Evolutionary conservation across 2,113 vertebrate species (phyloP).

Genomic region (Daphoenositta chrysoptera): DNA sequence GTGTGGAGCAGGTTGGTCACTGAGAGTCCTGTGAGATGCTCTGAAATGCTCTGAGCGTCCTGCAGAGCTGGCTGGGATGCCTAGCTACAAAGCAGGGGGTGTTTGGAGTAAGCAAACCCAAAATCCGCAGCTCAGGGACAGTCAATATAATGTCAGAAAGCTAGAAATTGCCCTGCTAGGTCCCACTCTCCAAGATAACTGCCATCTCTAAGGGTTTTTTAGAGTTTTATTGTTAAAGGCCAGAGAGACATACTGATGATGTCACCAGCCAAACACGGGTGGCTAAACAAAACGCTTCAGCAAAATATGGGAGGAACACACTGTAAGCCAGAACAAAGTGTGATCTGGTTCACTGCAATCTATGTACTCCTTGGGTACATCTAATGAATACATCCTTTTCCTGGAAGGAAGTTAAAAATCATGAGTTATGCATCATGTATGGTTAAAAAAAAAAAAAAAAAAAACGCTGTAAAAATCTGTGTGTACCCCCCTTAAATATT

Average conservation of each 20-base stretch:
- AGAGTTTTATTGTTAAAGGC: not conserved
- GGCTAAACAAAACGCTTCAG: not conserved
- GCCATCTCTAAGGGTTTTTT: not conserved
- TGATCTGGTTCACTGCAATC: not conserved
- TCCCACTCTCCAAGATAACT: not conserved
- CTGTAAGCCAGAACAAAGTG: not conserved
- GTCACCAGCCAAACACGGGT: not conserved
- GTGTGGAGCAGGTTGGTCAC: fast-evolving
- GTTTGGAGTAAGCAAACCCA: not conserved
- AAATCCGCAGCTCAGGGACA: not conserved
- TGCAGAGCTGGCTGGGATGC: not conserved
- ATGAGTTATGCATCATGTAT: not conserved
- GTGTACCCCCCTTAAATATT: not conserved
- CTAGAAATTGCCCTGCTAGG: not conserved
- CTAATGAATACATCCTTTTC: not conserved
- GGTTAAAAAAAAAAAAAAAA: not conserved
- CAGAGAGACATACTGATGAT: not conserved
- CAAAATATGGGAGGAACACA: not conserved
- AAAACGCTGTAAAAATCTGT: not conserved
- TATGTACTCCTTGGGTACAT: not conserved
- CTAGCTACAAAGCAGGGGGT: not conserved
- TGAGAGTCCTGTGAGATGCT: not conserved
- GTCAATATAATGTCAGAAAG: not conserved
- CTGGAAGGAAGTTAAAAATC: not conserved
- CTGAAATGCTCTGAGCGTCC: not conserved